phyloP scores from a whole-genome alignment of 2,888 invertebrate genomes.

The Calephelis perditalis region DNA sequence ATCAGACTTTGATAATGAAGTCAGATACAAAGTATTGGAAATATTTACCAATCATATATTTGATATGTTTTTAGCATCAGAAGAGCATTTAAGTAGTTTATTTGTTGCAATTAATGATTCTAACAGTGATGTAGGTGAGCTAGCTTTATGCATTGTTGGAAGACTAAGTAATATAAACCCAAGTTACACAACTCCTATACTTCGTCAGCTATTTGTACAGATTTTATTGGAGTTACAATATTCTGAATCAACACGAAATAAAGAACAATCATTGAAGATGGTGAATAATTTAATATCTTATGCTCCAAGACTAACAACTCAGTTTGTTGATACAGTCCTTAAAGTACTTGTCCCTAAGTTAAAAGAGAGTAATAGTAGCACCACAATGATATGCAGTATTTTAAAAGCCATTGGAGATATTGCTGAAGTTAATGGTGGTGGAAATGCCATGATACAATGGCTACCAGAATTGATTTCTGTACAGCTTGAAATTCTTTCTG shows the following conservation, averaged over 20 bases:
- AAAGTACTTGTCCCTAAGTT: conserved; percentile 94
- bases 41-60: conserved; percentile 93
- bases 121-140: conserved; percentile 94
- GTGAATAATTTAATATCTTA: conserved; percentile 96
- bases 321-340: conserved; percentile 96
- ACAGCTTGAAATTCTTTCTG: conserved; percentile 94
- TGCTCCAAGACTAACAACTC: conserved; percentile 94
- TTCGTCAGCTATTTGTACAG: conserved; percentile 94
- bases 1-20: conserved; percentile 96
- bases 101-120: conserved; percentile 98
- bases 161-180: conserved; percentile 96
- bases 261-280: conserved; percentile 97
- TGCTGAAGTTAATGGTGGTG: conserved; percentile 92
- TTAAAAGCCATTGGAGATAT: conserved; percentile 96
- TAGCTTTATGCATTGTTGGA: conserved; percentile 94
- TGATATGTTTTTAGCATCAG: conserved; percentile 95
- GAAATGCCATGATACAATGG: conserved; percentile 92
- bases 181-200: conserved; percentile 97
- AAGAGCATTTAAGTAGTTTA: conserved; percentile 94
- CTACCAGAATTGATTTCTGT: conserved; percentile 92
- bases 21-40: conserved; percentile 93
- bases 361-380: conserved; percentile 91
- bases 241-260: conserved; percentile 96
- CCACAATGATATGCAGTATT: conserved; percentile 93
- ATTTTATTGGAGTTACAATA: conserved; percentile 95